Percentiles rank a stretch among this genome's conserved stretches.
Evolutionary conservation across 2,888 invertebrate genomes (phyloP).

Genomic region (Pegoplata infirma): DNA sequence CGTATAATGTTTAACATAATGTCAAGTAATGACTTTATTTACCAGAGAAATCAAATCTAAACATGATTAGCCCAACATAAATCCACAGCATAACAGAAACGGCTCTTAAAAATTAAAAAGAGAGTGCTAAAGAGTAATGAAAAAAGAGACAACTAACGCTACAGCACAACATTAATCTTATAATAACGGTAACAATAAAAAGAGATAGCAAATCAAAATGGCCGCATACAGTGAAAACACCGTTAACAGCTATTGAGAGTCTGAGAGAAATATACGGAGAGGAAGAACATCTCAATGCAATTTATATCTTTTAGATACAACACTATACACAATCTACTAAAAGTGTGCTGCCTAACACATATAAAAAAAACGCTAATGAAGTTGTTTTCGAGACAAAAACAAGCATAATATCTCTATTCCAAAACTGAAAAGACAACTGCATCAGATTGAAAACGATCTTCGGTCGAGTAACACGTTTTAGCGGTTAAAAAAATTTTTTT

Average conservation of each 20-base stretch:
- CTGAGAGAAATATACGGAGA: conserved; percentile 2
- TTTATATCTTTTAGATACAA: conserved; percentile 49
- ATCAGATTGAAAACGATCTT: conserved; percentile 74
- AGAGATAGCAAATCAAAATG: conserved; percentile 74
- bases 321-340: conserved; percentile 23
- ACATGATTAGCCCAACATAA: background rate
- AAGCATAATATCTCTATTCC: conserved; percentile 45
- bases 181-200: conserved; percentile 14
- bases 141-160: conserved; percentile 2
- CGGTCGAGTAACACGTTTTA: conserved; percentile 71
- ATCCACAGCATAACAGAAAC: background rate
- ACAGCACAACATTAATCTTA: background rate
- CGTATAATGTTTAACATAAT: conserved; percentile 31
- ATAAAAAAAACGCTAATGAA: conserved; percentile 69
- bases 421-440: conserved; percentile 54
- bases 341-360: conserved; percentile 28
- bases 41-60: background rate
- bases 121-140: background rate
- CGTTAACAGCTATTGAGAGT: conserved; percentile 36
- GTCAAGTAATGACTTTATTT: conserved; percentile 48
- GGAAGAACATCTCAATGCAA: conserved; percentile 31
- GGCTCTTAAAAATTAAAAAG: conserved; percentile 6
- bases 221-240: conserved; percentile 69
- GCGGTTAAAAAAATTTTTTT: conserved; percentile 51
- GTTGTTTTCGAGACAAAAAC: conserved; percentile 67